Evolutionary conservation across 2,797 vertebrate species (phyloP).

Genomic region (Gallinago stenura): DNA sequence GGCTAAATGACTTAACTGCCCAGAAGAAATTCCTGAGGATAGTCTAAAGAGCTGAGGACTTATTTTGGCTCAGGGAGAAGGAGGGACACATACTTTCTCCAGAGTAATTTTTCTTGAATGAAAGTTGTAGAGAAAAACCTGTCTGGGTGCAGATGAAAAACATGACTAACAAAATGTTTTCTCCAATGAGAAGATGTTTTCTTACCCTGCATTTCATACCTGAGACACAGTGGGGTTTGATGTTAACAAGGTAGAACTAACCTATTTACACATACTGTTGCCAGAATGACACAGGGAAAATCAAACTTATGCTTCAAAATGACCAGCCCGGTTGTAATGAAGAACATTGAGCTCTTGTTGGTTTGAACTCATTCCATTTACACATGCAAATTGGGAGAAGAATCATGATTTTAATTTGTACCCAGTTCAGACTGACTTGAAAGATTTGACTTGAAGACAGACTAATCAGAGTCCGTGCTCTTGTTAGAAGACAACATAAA

Average conservation of each 20-base stretch:
- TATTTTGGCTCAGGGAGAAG: neutral
- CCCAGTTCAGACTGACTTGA: neutral
- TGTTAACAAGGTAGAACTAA: neutral
- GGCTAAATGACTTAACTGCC: neutral
- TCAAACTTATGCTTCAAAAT: neutral
- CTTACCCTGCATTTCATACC: neutral
- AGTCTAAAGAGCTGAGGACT: neutral
- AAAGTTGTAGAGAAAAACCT: neutral
- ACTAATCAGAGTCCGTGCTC: neutral
- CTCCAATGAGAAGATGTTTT: neutral
- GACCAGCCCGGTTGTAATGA: neutral
- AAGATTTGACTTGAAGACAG: neutral
- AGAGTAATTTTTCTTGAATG: neutral
- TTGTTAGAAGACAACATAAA: neutral
- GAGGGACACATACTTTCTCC: neutral
- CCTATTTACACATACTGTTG: neutral
- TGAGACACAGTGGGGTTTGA: neutral
- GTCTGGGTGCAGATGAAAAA: neutral
- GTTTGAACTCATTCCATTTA: neutral
- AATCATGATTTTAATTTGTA: neutral
- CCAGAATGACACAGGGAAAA: neutral
- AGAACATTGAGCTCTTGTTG: neutral
- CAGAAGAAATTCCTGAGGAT: neutral
- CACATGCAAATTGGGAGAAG: neutral
- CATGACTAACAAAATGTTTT: neutral